A percentile compares a stretch with the other conserved stretches of the same genome.
These are phyloP conservation scores for Austrofundulus limnaeus DNA, from an alignment of 2,113 vertebrate species.

Conservation along the genomic window DNA sequence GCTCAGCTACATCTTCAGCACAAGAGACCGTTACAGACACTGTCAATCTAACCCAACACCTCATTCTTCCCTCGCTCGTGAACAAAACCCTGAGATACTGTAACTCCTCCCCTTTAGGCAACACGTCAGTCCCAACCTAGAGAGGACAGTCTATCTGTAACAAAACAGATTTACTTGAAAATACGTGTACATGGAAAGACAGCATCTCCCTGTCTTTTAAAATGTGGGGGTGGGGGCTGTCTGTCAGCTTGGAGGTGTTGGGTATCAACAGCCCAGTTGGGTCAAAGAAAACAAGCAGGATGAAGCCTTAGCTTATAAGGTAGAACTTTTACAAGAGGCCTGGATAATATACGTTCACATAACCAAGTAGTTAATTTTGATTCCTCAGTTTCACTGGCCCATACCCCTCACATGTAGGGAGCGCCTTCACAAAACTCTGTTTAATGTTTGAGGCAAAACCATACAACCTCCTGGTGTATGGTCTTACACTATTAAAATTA, in stretches of 20 bases:
- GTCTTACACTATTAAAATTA: conserved; percentile 41
- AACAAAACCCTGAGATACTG: too few species aligned
- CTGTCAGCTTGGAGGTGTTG: conserved; percentile 52
- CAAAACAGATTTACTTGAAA: neutral
- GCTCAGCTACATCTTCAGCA: too few species aligned
- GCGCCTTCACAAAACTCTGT: conserved; percentile 28
- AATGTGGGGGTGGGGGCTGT: neutral
- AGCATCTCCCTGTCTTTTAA: conserved; percentile 27
- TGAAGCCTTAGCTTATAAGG: conserved; percentile 54
- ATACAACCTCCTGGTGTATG: conserved; percentile 17
- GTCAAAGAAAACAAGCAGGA: conserved; percentile 60
- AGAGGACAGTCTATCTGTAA: conserved; percentile 8
- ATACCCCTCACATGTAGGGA: neutral
- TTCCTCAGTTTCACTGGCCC: neutral
- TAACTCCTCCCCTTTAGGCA: too few species aligned
- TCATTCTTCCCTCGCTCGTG: too few species aligned
- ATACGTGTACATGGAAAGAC: conserved; percentile 13
- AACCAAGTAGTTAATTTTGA: conserved; percentile 21
- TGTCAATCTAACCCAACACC: too few species aligned
- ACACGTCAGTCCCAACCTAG: too few species aligned
- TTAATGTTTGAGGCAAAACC: conserved; percentile 43
- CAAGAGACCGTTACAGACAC: too few species aligned
- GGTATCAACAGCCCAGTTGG: conserved; percentile 75
- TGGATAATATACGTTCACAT: conserved; percentile 36
- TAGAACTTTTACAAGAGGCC: conserved; percentile 59